These are phyloP conservation scores for Sphinx pinastri DNA, from an alignment of 2,888 invertebrate genomes.

Conservation along the genomic window DNA sequence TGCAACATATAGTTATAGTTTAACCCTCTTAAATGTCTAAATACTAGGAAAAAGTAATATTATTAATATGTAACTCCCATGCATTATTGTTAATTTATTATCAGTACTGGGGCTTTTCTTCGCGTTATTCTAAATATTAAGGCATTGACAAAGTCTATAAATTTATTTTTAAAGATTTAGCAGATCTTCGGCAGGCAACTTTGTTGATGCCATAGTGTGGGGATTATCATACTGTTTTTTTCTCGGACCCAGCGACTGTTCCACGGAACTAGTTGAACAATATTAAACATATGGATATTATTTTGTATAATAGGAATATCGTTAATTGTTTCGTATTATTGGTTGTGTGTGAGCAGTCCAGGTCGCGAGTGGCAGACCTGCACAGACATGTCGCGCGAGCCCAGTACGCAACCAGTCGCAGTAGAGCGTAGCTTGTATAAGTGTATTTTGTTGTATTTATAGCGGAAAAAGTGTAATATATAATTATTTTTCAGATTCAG, in stretches of 20 bases:
- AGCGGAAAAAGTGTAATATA: constrained; percentile 71
- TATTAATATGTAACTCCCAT: constrained; percentile 46
- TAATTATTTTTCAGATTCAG: constrained; percentile 60
- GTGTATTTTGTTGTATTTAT: constrained; percentile 75
- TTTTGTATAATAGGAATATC: constrained; percentile 17
- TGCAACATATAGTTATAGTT: constrained; percentile 44
- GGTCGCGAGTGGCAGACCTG: background rate
- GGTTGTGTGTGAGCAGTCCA: background rate
- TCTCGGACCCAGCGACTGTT: background rate
- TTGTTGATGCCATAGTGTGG: constrained; percentile 1
- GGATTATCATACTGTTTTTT: background rate
- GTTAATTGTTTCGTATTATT: background rate
- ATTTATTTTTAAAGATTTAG: constrained; percentile 5
- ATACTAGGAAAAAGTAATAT: constrained; percentile 52
- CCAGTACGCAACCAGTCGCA: constrained; percentile 34
- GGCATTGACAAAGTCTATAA: constrained; percentile 4
- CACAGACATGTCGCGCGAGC: no score
- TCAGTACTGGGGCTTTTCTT: constrained; percentile 9
- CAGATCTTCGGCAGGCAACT: background rate
- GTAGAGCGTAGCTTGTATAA: constrained; percentile 73
- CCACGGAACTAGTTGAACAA: background rate
- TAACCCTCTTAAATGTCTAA: constrained; percentile 50
- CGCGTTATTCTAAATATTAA: background rate
- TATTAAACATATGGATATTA: constrained; percentile 2
- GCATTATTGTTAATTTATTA: constrained; percentile 46